Percentiles rank a stretch among this genome's conserved stretches.
Conservation (phyloP, 2,888 invertebrate species). For the Panopea generosa region DNA sequence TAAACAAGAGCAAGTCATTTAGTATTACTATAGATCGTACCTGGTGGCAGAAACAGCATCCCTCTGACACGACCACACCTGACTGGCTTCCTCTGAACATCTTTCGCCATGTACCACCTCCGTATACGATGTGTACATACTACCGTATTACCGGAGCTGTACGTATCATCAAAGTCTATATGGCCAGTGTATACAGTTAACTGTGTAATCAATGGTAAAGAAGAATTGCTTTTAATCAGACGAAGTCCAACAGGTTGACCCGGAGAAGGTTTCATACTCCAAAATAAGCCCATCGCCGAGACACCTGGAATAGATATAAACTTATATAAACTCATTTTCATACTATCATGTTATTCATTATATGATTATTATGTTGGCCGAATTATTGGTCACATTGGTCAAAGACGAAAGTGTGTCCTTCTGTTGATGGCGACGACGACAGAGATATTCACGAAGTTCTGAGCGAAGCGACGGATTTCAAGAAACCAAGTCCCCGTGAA, state of each 20-base stretch:
- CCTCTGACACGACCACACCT: constrained; percentile 70
- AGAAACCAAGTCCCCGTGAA: too few relatives aligned
- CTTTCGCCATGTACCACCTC: constrained; percentile 67
- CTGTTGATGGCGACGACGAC: too few relatives aligned
- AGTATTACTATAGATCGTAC: too few relatives aligned
- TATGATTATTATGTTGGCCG: too few relatives aligned
- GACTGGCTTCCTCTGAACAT: constrained; percentile 63
- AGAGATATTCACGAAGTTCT: too few relatives aligned
- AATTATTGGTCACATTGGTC: too few relatives aligned
- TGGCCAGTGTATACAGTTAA: constrained; percentile 63
- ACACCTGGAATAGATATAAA: constrained; percentile 72
- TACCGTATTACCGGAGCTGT: background rate
- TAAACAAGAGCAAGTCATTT: too few relatives aligned
- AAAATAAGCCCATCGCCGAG: constrained; percentile 77
- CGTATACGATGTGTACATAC: too few relatives aligned
- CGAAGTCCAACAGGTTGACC: constrained; percentile 61
- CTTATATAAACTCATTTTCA: too few relatives aligned
- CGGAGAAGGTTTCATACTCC: constrained; percentile 71
- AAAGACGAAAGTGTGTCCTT: too few relatives aligned
- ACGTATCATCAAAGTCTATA: constrained; percentile 36
- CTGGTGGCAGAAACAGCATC: constrained; percentile 71
- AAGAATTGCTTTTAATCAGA: constrained; percentile 66
- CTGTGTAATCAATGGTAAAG: constrained; percentile 55
- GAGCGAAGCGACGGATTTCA: too few relatives aligned
- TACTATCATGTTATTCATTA: too few relatives aligned